These are phyloP conservation scores for Paedocypris micromegethes DNA, from an alignment of 2,797 vertebrate genomes.

Conservation along the genomic window DNA sequence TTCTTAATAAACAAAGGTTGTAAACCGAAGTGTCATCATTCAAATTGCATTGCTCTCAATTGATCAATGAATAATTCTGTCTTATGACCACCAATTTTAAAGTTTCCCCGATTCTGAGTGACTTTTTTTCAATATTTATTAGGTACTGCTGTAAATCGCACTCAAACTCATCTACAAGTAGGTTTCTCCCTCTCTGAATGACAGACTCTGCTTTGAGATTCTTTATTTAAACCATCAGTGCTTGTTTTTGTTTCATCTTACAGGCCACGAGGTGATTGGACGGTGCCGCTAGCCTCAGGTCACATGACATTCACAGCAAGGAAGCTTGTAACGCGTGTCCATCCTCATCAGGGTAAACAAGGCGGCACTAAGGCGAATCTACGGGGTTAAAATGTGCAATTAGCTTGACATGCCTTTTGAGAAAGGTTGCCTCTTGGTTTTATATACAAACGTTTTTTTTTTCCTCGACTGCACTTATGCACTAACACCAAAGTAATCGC, in stretches of 20 bases:
- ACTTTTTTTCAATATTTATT: slow-evolving; percentile 6
- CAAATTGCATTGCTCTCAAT: too few species aligned
- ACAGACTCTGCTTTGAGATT: background rate
- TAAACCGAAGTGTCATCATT: too few species aligned
- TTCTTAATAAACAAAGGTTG: too few species aligned
- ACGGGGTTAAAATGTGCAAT: background rate
- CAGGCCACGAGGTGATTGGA: slow-evolving; percentile 5
- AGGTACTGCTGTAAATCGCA: slow-evolving; percentile 27
- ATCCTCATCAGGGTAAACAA: slow-evolving; percentile 12
- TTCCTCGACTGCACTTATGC: slow-evolving; percentile 61
- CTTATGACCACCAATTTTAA: too few species aligned
- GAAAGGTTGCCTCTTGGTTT: slow-evolving; percentile 16
- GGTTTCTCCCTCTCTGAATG: background rate
- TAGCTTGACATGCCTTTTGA: slow-evolving; percentile 26
- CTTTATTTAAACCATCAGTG: background rate
- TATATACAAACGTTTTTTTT: background rate
- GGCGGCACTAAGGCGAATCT: slow-evolving; percentile 2
- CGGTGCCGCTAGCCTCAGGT: slow-evolving; percentile 1
- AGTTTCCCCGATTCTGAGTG: slow-evolving; percentile 4
- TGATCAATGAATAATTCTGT: too few species aligned
- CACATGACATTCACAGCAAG: background rate
- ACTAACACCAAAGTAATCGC: slow-evolving; percentile 74
- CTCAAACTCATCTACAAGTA: slow-evolving; percentile 13
- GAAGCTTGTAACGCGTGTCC: background rate
- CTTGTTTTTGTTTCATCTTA: background rate